phyloP scores from a whole-genome alignment of 2,113 vertebrate species.

The Hippolais icterina region DNA sequence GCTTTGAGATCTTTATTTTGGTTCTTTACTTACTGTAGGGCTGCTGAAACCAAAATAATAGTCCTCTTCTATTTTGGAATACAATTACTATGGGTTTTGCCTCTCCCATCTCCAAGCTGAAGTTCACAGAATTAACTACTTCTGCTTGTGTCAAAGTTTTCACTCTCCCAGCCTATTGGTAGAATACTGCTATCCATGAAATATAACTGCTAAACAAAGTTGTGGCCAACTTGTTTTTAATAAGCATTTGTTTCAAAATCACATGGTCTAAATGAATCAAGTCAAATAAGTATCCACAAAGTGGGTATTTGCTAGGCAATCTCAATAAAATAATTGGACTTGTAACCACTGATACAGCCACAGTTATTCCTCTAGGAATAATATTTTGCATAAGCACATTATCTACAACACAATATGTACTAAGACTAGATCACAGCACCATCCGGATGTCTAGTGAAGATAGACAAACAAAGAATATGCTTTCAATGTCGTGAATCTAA shows the following conservation, averaged over 20 bases:
- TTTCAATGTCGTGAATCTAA: neutral
- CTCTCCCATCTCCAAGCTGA: neutral
- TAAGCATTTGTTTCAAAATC: constrained; percentile 27
- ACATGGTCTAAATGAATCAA: neutral
- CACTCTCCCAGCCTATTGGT: neutral
- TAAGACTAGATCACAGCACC: neutral
- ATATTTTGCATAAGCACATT: neutral
- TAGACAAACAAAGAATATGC: neutral
- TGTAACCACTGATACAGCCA: neutral
- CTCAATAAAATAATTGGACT: neutral
- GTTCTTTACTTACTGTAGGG: neutral
- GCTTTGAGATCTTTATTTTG: neutral
- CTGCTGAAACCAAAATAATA: neutral
- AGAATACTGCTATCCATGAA: neutral
- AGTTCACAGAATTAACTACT: neutral
- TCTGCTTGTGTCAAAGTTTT: neutral
- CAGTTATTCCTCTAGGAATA: neutral
- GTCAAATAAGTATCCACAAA: neutral
- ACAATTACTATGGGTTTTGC: neutral
- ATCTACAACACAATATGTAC: neutral
- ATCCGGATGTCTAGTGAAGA: neutral
- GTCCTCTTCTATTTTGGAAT: neutral
- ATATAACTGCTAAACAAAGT: neutral
- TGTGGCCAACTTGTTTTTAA: neutral
- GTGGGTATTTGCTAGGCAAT: neutral